Conservation (phyloP, 30 jellyfish, hydroid and myxozoan species). For the Aurelia sp. region DNA sequence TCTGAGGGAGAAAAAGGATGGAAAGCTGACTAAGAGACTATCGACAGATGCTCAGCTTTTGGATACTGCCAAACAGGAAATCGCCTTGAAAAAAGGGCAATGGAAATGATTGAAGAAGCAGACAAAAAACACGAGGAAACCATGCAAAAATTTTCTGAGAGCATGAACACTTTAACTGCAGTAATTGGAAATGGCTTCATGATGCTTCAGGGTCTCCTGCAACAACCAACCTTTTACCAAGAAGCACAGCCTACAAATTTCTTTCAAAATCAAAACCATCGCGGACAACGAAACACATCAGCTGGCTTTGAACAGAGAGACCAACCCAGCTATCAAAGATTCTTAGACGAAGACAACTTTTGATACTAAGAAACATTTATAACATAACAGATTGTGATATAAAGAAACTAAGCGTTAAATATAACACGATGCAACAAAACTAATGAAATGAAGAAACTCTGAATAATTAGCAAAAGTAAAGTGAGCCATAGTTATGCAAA, state of each 20-base stretch:
- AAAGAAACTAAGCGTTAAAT: not conserved
- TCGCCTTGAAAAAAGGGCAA: not conserved
- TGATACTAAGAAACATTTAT: not conserved
- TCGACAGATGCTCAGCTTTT: not conserved
- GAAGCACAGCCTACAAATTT: not conserved
- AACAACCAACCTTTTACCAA: constrained; percentile 5
- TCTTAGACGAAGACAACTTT: not conserved
- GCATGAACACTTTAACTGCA: not conserved
- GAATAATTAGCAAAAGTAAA: too few relatives aligned
- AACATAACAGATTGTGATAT: not conserved
- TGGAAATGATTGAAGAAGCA: not conserved
- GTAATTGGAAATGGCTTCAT: not conserved
- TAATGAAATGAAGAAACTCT: not conserved
- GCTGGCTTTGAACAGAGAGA: not conserved
- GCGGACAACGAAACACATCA: not conserved
- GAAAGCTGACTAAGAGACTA: constrained; percentile 1
- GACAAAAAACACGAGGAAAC: constrained; percentile 1
- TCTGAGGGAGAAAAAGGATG: not conserved
- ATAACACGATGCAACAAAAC: not conserved
- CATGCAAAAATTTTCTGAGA: not conserved
- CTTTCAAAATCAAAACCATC: constrained; percentile 1
- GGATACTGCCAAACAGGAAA: not conserved
- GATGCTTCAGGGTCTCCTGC: constrained; percentile 10
- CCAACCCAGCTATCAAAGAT: not conserved
- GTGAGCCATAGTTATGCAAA: too few relatives aligned